A percentile compares a stretch with the other conserved stretches of the same genome.
Conservation (phyloP, 2,113 vertebrate genomes). For the Saccopteryx bilineata region DNA sequence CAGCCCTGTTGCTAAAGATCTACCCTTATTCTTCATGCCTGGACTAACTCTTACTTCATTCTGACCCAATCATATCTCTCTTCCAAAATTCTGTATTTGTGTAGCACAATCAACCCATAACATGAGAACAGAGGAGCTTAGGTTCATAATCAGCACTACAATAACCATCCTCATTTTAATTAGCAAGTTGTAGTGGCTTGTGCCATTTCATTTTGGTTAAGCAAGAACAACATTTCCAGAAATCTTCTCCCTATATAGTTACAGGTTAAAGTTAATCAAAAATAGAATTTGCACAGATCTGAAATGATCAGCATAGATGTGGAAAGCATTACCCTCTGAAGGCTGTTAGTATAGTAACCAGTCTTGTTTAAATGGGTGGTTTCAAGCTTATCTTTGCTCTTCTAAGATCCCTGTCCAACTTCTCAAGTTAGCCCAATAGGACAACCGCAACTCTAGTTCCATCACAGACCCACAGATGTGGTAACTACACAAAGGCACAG, state of each 20-base stretch:
- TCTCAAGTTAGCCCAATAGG: background rate
- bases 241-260: conserved; percentile 9
- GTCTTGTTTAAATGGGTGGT: background rate
- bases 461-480: background rate
- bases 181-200: background rate
- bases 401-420: background rate
- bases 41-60: background rate
- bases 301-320: background rate
- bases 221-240: background rate
- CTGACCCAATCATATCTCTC: conserved; percentile 46
- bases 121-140: background rate
- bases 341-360: background rate
- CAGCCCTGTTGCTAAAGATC: conserved; percentile 57
- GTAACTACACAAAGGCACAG: background rate
- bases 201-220: background rate
- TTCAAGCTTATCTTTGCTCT: background rate
- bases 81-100: background rate
- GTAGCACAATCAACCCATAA: conserved; percentile 6
- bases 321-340: background rate
- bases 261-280: background rate
- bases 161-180: conserved; percentile 25
- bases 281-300: background rate
- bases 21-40: conserved; percentile 55
- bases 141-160: background rate
- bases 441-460: background rate